Evolutionary conservation across 2,888 invertebrate species (phyloP).

Genomic region (Lepidocyrtoides sp.): DNA sequence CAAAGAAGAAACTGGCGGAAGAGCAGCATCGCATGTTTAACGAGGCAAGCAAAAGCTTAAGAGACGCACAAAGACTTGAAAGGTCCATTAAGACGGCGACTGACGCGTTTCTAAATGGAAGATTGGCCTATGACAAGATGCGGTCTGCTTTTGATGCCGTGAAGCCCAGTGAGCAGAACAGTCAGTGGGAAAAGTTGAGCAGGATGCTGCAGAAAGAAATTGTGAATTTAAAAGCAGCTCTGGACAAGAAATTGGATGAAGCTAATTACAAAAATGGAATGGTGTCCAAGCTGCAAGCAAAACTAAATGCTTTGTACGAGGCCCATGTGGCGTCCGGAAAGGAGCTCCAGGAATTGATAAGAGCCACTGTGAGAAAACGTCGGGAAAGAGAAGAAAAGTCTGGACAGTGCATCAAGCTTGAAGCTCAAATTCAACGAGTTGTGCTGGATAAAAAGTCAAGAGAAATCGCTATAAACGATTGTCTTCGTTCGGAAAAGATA

Average conservation of each 20-base stretch:
- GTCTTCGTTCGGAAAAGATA: slow-evolving; percentile 79
- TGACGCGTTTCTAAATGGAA: slow-evolving; percentile 81
- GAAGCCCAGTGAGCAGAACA: slow-evolving; percentile 79
- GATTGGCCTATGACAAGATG: slow-evolving; percentile 84
- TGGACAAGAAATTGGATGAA: slow-evolving; percentile 82
- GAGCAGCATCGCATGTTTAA: slow-evolving; percentile 81
- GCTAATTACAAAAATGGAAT: slow-evolving; percentile 78
- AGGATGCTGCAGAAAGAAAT: slow-evolving; percentile 82
- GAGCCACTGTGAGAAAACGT: slow-evolving; percentile 81
- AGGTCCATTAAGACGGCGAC: slow-evolving; percentile 77
- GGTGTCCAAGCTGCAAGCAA: slow-evolving; percentile 80
- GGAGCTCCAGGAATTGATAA: slow-evolving; percentile 83
- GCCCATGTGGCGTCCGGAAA: slow-evolving; percentile 82
- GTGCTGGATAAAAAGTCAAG: slow-evolving; percentile 80
- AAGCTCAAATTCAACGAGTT: slow-evolving; percentile 80
- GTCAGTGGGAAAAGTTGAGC: slow-evolving; percentile 83
- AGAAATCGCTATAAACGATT: slow-evolving; percentile 81
- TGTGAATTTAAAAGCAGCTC: slow-evolving; percentile 78
- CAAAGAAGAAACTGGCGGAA: slow-evolving; percentile 80
- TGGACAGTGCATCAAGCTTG: slow-evolving; percentile 83
- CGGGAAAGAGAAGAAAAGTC: slow-evolving; percentile 84
- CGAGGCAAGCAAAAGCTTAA: slow-evolving; percentile 80
- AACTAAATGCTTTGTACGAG: slow-evolving; percentile 82
- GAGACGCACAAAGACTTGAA: slow-evolving; percentile 81
- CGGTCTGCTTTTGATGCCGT: slow-evolving; percentile 81